Conservation (phyloP, 2,797 vertebrate genomes). For the Naso thynnoides region DNA sequence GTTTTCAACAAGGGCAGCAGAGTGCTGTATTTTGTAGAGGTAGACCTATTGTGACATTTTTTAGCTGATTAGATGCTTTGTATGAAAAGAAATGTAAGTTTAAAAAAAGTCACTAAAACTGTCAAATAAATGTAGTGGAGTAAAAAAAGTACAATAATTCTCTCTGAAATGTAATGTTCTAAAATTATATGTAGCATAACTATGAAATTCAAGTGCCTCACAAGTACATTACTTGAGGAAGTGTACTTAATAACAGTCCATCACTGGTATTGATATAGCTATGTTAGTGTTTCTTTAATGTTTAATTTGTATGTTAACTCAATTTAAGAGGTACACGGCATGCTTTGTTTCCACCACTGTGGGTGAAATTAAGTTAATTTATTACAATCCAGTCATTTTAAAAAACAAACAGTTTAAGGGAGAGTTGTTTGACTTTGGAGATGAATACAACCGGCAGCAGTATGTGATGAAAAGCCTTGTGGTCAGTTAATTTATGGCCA, state of each 20-base stretch:
- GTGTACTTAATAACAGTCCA: not conserved
- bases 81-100: not conserved
- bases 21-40: not conserved
- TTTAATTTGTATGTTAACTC: not conserved
- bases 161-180: not conserved
- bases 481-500: constrained; percentile 45
- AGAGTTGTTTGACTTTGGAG: constrained; percentile 14
- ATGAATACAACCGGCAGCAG: constrained; percentile 30
- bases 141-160: no score
- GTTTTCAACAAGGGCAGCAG: constrained; percentile 87
- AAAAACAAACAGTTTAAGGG: constrained; percentile 36
- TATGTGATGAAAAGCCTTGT: constrained; percentile 34
- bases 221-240: not conserved
- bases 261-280: not conserved
- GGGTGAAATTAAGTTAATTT: constrained; percentile 17
- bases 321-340: not conserved
- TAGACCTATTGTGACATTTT: not conserved
- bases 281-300: not conserved
- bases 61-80: not conserved
- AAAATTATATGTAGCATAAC: no score
- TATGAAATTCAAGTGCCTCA: no score
- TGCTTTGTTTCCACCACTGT: not conserved
- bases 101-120: not conserved
- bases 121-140: not conserved
- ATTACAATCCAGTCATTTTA: constrained; percentile 34